Base-by-base conservation (phyloP, 2,113 vertebrate species). In the Sylvia atricapilla region DNA sequence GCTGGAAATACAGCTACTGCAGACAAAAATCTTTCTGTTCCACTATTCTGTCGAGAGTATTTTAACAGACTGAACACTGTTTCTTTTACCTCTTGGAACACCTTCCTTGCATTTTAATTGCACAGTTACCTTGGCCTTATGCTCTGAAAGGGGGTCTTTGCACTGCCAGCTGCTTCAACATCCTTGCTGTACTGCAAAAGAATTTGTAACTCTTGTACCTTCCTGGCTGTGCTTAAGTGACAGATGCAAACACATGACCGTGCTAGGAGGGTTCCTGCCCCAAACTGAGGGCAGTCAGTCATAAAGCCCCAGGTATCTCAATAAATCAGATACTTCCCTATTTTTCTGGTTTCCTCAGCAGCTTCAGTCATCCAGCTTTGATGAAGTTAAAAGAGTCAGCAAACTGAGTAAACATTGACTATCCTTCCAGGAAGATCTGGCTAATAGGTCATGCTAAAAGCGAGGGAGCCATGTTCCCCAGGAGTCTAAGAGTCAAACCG, bases 311-410 rank as follows among this genome's bases (percentile, higher is more conserved):
- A 69, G 49, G 25, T 84, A 90, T 33, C 79, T 91, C 27, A 77
- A 81, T 64, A 81, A 86, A 56, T 67, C 5, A 4, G 52, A 31
- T 47, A 87, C 92, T 89, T 94, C 95, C 77, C 41, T 53, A 15
- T 92, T 94, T 66, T 86, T 84, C 88, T 93, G 69, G 44, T 76
- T 95, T 94, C 46, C 83, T 69, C 92, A 64, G 76, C 82, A 84
- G 59, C 27, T 59, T 93, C 80, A 96, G 80, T 95, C 93, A 94
- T n/a, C 35, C 58, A 43, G 49, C n/a, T 64, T 43, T 53, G 23
- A 72, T 1, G 31, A 84, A 81, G 72, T 93, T 75, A 77, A 64
- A 27, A 27, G 52, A 58, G 47, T 12, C 41, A 53, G 41, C 46
- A 47, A 81, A 33, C 20, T 31, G 60, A 64, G 69, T 92, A 84